A percentile compares a stretch with the other conserved stretches of the same genome.
These are phyloP conservation scores for Columba livia DNA, from an alignment of 2,113 vertebrate species.

Conservation along the genomic window DNA sequence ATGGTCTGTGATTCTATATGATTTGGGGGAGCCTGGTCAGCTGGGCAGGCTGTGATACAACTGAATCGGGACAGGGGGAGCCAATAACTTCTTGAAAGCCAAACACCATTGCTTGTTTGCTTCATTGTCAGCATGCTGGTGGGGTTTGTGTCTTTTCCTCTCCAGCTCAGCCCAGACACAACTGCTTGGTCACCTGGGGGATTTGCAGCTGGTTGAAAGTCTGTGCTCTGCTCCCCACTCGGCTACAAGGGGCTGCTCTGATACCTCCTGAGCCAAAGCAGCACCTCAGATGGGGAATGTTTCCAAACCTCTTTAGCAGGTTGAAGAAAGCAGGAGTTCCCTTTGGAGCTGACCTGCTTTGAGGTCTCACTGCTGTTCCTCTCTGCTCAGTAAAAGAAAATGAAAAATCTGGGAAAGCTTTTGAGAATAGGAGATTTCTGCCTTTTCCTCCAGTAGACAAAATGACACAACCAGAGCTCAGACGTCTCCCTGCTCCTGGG, in stretches of 20 bases:
- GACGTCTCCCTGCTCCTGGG: not conserved
- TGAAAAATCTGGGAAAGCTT: not conserved
- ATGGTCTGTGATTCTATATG: too few relatives aligned
- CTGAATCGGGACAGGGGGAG: rapidly evolving
- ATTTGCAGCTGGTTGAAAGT: not conserved
- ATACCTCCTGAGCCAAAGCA: not conserved
- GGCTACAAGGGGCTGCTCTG: not conserved
- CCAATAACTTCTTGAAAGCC: not conserved
- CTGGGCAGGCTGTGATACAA: not conserved
- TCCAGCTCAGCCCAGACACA: not conserved
- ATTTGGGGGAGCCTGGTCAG: not conserved
- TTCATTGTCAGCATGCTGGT: not conserved
- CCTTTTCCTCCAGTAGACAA: not conserved
- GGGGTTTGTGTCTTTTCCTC: not conserved
- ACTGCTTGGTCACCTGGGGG: not conserved
- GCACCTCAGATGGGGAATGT: not conserved
- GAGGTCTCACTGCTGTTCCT: not conserved
- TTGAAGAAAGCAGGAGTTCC: not conserved
- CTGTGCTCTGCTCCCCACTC: not conserved
- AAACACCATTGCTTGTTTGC: not conserved
- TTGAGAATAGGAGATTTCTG: not conserved
- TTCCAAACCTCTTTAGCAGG: not conserved
- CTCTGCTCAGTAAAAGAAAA: not conserved
- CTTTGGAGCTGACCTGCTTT: not conserved
- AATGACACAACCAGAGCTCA: not conserved